Evolutionary conservation across 1,140 invertebrate species (phyloP), one percentile per base, ranked within the genome.

Genomic region (Callitettix versicolor): DNA sequence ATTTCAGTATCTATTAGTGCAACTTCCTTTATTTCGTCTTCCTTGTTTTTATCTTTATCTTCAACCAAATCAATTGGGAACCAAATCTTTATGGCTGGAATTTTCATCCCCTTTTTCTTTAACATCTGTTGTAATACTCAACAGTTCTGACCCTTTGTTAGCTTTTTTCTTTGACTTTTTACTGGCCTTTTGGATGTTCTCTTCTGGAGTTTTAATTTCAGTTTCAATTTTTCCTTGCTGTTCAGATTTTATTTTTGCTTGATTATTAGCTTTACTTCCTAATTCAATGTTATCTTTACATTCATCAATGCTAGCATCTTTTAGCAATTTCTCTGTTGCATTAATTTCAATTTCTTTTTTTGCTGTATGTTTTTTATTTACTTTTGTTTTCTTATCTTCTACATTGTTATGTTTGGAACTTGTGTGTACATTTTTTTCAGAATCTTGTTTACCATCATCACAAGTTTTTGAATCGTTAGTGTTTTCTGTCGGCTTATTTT

Each of bases 1-100:
- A 21, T 38, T 22, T 57, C 34, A 47, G 11, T 20, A 33, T 36
- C 53, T 46, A 24, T 40, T 42, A 57, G 36, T n/a, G 14, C 40
- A 41, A 20, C 3, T 41, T 41, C 18, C 40, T 20, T 15, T 3
- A n/a, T 12, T n/a, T 3, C 18, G 17, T 22, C 12, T 44, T 18
- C 20, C 22, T 21, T 44, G n/a, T 12, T 44, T 44, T 44, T 44
- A 17, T 12, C 18, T 44, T 44, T 44, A 22, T 44, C 22, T 7
- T 20, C 20, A 7, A 44, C 2, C 20, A 30, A 3, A 30, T 30
- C 26, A n/a, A 15, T 42, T 42, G n/a, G 5, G 40, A 42, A 6
- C 4, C 20, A 15, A 6, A 7, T 42, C 40, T 15, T 6, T 18
- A 36, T 9, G 34, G 34, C 7, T 9, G 7, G 34, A n/a, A 9